Conservation (phyloP, 2,113 vertebrate species). For the Strigops habroptila region DNA sequence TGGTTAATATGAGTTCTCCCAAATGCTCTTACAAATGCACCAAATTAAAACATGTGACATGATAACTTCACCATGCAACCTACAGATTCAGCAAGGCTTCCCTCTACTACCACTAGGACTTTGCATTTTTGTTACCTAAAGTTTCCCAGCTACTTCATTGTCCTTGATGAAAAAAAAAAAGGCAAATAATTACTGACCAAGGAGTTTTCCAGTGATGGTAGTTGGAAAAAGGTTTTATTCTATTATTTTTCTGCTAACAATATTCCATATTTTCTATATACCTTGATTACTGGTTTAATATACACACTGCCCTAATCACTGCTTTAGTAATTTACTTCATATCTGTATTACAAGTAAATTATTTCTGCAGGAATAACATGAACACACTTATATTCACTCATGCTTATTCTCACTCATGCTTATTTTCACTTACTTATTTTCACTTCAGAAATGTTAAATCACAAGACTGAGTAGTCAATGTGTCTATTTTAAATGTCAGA, state of each 20-base stretch:
- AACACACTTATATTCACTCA: neutral
- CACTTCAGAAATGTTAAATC: neutral
- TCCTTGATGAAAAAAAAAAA: neutral
- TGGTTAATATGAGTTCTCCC: neutral
- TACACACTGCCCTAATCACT: neutral
- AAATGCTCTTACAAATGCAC: neutral
- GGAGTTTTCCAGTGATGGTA: neutral
- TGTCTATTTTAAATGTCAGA: neutral
- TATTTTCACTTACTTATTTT: neutral
- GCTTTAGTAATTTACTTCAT: neutral
- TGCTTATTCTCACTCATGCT: neutral
- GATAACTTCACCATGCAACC: neutral
- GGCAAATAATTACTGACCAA: neutral
- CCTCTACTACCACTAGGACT: neutral
- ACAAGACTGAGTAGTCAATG: neutral
- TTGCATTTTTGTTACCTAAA: neutral
- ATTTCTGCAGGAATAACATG: neutral
- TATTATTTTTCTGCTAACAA: neutral
- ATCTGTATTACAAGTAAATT: neutral
- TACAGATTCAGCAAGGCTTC: neutral
- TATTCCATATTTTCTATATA: neutral
- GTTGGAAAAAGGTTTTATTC: neutral
- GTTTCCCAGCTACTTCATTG: neutral
- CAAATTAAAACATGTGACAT: neutral
- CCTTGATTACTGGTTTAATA: neutral